A percentile compares a stretch with the other conserved stretches of the same genome.
Evolutionary conservation across 2,888 invertebrate species (phyloP).

Genomic region (Gryllus longicercus): DNA sequence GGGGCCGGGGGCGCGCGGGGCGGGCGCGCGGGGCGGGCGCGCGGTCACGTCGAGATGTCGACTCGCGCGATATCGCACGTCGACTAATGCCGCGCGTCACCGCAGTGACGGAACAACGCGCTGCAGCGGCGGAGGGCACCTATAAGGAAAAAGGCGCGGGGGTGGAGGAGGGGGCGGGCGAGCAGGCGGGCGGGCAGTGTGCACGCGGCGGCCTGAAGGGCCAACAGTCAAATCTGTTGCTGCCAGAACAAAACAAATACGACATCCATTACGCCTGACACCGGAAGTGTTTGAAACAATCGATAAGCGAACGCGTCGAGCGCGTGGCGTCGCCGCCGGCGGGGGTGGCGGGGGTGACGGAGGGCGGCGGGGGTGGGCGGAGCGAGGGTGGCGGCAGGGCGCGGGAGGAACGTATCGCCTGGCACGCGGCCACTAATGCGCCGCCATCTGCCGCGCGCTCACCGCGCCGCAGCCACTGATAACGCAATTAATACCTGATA

Average conservation of each 20-base stretch:
- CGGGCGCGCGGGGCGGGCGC: too few relatives aligned
- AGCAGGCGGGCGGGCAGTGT: too few relatives aligned
- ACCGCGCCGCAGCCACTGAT: conserved; percentile 3
- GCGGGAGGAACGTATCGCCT: conserved; percentile 11
- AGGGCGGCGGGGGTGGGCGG: too few relatives aligned
- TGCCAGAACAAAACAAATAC: not conserved
- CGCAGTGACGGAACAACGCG: too few relatives aligned
- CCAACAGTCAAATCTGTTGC: not conserved
- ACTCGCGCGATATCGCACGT: too few relatives aligned
- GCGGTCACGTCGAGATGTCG: too few relatives aligned
- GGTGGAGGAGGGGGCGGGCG: too few relatives aligned
- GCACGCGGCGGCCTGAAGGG: too few relatives aligned
- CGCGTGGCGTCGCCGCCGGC: not conserved
- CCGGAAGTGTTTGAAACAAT: conserved; percentile 10
- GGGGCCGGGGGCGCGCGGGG: too few relatives aligned
- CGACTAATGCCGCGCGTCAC: too few relatives aligned
- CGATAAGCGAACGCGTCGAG: not conserved
- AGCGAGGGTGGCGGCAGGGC: not conserved
- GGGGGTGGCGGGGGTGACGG: not conserved
- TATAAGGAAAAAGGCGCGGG: too few relatives aligned
- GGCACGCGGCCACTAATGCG: conserved; percentile 10
- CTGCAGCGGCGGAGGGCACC: too few relatives aligned
- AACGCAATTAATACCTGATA: conserved; percentile 17
- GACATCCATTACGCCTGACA: conserved; percentile 10
- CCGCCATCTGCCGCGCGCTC: not conserved